Evolutionary conservation across 2,113 vertebrate species (phyloP).

Genomic region (Gobio gobio): DNA sequence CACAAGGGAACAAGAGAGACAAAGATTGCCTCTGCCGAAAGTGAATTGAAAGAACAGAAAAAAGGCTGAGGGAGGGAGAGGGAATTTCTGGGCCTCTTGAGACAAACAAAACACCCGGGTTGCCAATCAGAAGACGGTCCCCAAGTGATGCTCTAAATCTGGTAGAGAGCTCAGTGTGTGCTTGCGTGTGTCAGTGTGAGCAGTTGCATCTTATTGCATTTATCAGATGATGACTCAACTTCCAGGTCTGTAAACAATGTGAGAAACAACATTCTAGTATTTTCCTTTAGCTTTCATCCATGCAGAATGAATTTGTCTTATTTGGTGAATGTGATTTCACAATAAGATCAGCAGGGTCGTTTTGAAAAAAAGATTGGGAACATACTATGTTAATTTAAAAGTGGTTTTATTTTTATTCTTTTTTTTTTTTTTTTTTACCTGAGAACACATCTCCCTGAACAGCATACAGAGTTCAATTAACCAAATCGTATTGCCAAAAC

Average conservation of each 20-base stretch:
- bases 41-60: constrained; percentile 40
- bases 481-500: too few species aligned
- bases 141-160: constrained; percentile 40
- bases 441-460: too few species aligned
- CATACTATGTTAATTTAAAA: too few species aligned
- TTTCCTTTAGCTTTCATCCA: not conserved
- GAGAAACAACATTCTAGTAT: not conserved
- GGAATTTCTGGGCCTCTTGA: constrained; percentile 10
- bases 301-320: not conserved
- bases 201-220: constrained; percentile 22
- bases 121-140: constrained; percentile 43
- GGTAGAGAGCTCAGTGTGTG: constrained; percentile 1
- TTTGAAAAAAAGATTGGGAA: too few species aligned
- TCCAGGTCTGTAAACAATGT: not conserved
- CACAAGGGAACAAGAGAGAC: constrained; percentile 35
- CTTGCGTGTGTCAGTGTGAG: not conserved
- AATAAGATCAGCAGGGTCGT: not conserved
- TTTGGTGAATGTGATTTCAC: not conserved
- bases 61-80: constrained; percentile 24
- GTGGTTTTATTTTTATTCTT: too few species aligned
- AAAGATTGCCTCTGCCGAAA: constrained; percentile 40
- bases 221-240: constrained; percentile 35
- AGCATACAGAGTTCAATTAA: too few species aligned
- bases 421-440: too few species aligned
- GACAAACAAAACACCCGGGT: constrained; percentile 34